Evolutionary conservation across 2,797 vertebrate genomes (phyloP).

Genomic region (Gymnodraco acuticeps): DNA sequence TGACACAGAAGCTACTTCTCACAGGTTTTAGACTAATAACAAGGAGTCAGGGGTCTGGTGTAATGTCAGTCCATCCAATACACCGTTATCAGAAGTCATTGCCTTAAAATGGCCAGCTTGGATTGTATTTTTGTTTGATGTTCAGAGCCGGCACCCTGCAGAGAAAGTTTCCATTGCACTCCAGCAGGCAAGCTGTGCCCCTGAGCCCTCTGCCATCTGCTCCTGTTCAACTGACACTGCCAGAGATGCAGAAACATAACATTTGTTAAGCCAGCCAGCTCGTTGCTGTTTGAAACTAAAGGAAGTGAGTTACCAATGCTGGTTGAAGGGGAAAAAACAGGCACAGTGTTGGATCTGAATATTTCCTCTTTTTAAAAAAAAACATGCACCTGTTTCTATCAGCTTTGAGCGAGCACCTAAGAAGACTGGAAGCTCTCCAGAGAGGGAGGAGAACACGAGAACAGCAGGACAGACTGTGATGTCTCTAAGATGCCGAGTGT

Average conservation of each 20-base stretch:
- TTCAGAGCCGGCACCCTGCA: slow-evolving; percentile 52
- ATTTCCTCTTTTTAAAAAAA: neutral
- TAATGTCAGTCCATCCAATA: slow-evolving; percentile 2
- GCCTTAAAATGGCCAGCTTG: slow-evolving; percentile 22
- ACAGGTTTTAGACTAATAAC: neutral
- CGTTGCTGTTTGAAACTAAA: slow-evolving; percentile 51
- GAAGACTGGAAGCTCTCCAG: slow-evolving; percentile 65
- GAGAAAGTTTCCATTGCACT: slow-evolving; percentile 80
- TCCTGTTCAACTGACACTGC: slow-evolving; percentile 55
- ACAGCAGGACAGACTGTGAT: slow-evolving; percentile 45
- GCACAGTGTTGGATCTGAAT: slow-evolving; percentile 17
- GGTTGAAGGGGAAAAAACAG: neutral
- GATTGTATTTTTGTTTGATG: slow-evolving; percentile 41
- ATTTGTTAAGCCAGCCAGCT: slow-evolving; percentile 60
- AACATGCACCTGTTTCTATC: slow-evolving; percentile 24
- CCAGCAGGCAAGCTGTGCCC: slow-evolving; percentile 77
- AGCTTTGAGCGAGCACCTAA: slow-evolving; percentile 45
- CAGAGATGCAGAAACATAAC: slow-evolving; percentile 60
- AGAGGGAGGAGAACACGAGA: slow-evolving; percentile 46
- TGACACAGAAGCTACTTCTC: too few species aligned
- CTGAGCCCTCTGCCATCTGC: slow-evolving; percentile 79
- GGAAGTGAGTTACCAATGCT: slow-evolving; percentile 26
- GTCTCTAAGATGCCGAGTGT: slow-evolving; percentile 33
- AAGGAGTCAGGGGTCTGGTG: neutral
- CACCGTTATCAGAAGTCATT: neutral